Conservation (phyloP, 2,888 invertebrate genomes). For the Drosophila anomelani region DNA sequence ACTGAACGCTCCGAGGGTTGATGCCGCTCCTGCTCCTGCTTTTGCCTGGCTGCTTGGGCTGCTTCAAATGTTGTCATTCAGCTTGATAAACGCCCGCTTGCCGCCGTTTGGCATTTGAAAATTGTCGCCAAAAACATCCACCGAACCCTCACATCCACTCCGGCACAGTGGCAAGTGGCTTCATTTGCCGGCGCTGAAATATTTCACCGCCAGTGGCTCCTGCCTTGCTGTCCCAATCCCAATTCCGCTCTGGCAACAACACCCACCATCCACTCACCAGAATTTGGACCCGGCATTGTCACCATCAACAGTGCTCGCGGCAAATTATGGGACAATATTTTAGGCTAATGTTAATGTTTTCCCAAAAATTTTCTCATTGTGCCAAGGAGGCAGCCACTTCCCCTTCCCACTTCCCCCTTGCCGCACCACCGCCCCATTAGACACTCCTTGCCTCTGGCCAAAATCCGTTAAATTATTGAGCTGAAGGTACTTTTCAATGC, state of each 20-base stretch:
- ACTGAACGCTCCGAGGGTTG: conserved; percentile 69
- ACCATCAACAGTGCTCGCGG: conserved; percentile 74
- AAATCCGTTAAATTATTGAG: conserved; percentile 83
- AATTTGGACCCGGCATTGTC: conserved; percentile 60
- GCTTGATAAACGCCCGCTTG: conserved; percentile 79
- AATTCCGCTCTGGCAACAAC: conserved; percentile 1
- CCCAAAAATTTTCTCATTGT: conserved; percentile 77
- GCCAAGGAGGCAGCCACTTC: conserved; percentile 49
- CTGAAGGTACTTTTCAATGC: conserved; percentile 80
- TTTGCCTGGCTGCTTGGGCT: conserved; percentile 20
- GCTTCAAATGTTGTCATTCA: conserved; percentile 68
- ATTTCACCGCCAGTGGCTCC: conserved; percentile 56
- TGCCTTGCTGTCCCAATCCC: conserved; percentile 10
- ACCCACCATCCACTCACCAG: conserved; percentile 13
- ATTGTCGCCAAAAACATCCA: conserved; percentile 77
- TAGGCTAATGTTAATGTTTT: conserved; percentile 83
- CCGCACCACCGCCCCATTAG: conserved; percentile 28
- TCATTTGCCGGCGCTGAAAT: conserved; percentile 75
- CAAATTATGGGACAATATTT: conserved; percentile 83
- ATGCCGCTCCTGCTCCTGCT: conserved; percentile 28
- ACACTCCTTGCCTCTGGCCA: conserved; percentile 60
- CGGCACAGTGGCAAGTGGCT: conserved; percentile 67
- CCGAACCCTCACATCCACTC: conserved; percentile 20
- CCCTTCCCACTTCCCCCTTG: not conserved
- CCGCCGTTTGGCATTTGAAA: conserved; percentile 79